These are phyloP conservation scores for Corythaixoides concolor DNA, from an alignment of 2,113 vertebrate genomes.

Conservation along the genomic window DNA sequence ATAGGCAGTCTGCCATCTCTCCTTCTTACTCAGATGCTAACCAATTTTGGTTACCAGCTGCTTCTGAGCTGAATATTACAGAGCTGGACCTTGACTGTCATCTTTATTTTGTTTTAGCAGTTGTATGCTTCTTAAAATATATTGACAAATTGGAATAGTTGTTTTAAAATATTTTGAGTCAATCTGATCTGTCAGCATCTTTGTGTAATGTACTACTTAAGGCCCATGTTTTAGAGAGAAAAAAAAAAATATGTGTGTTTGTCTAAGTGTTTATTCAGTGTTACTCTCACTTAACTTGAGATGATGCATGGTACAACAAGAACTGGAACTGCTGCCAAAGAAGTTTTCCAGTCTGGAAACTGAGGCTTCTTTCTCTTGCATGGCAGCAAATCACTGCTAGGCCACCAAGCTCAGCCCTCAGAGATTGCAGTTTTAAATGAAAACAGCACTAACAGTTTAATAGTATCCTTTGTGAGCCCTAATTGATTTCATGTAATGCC, in stretches of 20 bases:
- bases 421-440: slow-evolving; percentile 25
- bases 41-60: not conserved
- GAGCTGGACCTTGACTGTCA: not conserved
- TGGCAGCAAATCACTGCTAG: not conserved
- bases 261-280: not conserved
- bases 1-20: not conserved
- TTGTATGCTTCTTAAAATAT: not conserved
- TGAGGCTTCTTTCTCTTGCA: not conserved
- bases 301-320: not conserved
- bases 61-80: not conserved
- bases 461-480: slow-evolving; percentile 54
- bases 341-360: not conserved
- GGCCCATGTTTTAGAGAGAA: not conserved
- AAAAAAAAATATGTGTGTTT: not conserved
- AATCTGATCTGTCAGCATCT: not conserved
- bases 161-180: not conserved
- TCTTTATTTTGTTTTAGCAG: not conserved
- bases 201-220: not conserved
- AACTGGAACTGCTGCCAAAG: not conserved
- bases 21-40: not conserved
- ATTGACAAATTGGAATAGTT: not conserved
- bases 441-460: slow-evolving; percentile 44
- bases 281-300: not conserved
- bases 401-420: slow-evolving; percentile 5
- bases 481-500: slow-evolving; percentile 66